Percentiles rank a stretch among this genome's conserved stretches.
Conservation (phyloP, 2,888 invertebrate species). For the Zonitis immaculata region DNA sequence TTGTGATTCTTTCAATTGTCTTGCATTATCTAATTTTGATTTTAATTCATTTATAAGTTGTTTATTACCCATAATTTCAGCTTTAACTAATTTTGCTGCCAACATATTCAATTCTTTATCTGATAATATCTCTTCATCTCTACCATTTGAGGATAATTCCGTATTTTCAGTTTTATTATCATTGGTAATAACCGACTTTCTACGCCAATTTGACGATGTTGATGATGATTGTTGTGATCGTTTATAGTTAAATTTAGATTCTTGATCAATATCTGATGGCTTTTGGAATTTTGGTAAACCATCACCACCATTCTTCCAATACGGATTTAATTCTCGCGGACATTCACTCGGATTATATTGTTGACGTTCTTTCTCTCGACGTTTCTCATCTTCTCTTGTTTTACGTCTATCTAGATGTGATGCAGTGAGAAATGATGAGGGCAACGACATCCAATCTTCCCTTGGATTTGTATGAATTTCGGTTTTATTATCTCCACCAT, state of each 20-base stretch:
- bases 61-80: slow-evolving; percentile 85
- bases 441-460: slow-evolving; percentile 79
- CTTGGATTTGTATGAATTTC: slow-evolving; percentile 41
- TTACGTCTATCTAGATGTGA: slow-evolving; percentile 48
- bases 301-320: slow-evolving; percentile 85
- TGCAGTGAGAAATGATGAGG: slow-evolving; percentile 48
- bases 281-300: slow-evolving; percentile 64
- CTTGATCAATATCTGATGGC: slow-evolving; percentile 49
- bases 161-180: neutral
- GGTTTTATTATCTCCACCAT: slow-evolving; percentile 14
- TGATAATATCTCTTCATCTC: slow-evolving; percentile 48
- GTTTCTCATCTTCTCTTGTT: slow-evolving; percentile 49
- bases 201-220: slow-evolving; percentile 21
- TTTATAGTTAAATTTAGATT: slow-evolving; percentile 6
- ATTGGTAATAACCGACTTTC: too few relatives aligned
- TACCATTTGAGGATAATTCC: slow-evolving; percentile 3
- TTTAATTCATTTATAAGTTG: slow-evolving; percentile 67
- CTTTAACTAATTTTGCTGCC: slow-evolving; percentile 86
- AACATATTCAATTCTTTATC: slow-evolving; percentile 87
- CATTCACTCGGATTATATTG: slow-evolving; percentile 68
- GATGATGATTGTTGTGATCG: neutral
- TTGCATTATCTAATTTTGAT: slow-evolving; percentile 66
- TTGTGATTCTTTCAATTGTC: slow-evolving; percentile 42
- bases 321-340: slow-evolving; percentile 79
- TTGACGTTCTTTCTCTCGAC: slow-evolving; percentile 54